Evolutionary conservation across 2,113 vertebrate genomes (phyloP).

Genomic region (Hyla sarda): DNA sequence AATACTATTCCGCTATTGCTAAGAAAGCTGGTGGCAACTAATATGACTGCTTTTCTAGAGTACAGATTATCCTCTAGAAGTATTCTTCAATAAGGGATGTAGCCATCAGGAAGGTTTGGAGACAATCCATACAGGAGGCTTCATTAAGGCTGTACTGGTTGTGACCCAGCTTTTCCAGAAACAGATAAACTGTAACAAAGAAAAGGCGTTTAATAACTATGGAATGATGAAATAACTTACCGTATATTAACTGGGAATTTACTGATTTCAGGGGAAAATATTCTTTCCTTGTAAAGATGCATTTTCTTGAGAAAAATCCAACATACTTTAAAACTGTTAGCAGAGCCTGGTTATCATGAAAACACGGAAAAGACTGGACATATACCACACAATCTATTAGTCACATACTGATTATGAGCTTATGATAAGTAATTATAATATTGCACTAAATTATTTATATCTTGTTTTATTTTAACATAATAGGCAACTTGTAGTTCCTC

Average conservation of each 20-base stretch:
- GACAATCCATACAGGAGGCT: background rate
- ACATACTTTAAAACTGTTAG: background rate
- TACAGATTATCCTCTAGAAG: background rate
- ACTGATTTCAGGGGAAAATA: background rate
- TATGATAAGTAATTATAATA: background rate
- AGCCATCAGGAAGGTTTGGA: background rate
- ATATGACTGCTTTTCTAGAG: background rate
- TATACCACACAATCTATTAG: background rate
- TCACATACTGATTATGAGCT: background rate
- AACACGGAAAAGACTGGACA: background rate
- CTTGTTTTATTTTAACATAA: background rate
- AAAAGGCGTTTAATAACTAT: background rate
- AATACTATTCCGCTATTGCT: background rate
- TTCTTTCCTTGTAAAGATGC: background rate
- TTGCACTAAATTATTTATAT: conserved; percentile 23
- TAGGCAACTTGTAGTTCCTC: background rate
- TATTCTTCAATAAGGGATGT: no score
- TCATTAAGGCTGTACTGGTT: background rate
- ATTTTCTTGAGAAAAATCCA: background rate
- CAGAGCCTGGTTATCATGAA: no score
- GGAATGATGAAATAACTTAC: background rate
- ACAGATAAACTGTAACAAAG: background rate
- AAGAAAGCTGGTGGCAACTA: background rate
- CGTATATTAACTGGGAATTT: background rate
- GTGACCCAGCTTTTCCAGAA: background rate